Conservation (phyloP, 2,888 invertebrate species). For the Brachypterus glaber region DNA sequence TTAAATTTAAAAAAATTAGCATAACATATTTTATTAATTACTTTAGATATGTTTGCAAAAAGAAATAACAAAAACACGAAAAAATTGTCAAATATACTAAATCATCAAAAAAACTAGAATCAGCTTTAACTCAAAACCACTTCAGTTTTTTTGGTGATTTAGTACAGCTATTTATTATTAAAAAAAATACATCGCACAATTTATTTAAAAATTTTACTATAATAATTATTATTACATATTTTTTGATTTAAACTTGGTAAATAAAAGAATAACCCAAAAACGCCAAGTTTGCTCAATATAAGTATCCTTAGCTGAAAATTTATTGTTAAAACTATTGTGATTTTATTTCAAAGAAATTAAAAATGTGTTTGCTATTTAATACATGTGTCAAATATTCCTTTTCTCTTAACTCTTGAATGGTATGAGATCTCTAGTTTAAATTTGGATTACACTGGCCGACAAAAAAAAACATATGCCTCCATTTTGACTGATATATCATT, state of each 20-base stretch:
- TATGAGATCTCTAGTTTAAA: too few relatives aligned
- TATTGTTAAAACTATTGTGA: conserved; percentile 14
- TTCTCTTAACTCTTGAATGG: conserved; percentile 13
- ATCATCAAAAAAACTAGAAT: conserved; percentile 20
- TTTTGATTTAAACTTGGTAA: conserved; percentile 22
- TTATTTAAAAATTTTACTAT: conserved; percentile 16
- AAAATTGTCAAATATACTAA: conserved; percentile 28
- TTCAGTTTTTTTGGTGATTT: not conserved
- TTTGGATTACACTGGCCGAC: conserved; percentile 16
- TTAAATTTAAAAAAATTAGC: too few relatives aligned
- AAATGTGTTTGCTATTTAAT: conserved; percentile 8
- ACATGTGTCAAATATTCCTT: conserved; percentile 13
- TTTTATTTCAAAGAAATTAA: too few relatives aligned
- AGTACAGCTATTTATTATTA: not conserved
- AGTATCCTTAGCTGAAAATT: conserved; percentile 25
- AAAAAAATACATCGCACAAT: conserved; percentile 28
- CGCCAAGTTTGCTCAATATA: conserved; percentile 30
- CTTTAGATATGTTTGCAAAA: conserved; percentile 25
- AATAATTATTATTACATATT: conserved; percentile 17
- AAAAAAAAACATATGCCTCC: too few relatives aligned
- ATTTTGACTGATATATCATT: too few relatives aligned
- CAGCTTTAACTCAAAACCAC: conserved; percentile 11
- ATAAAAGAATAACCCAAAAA: conserved; percentile 2
- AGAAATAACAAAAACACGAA: conserved; percentile 23
- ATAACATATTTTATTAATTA: conserved; percentile 27